Evolutionary conservation across 2,888 invertebrate species (phyloP), one percentile per base, ranked within the genome.

Genomic region (Elaeidobius kamerunicus): DNA sequence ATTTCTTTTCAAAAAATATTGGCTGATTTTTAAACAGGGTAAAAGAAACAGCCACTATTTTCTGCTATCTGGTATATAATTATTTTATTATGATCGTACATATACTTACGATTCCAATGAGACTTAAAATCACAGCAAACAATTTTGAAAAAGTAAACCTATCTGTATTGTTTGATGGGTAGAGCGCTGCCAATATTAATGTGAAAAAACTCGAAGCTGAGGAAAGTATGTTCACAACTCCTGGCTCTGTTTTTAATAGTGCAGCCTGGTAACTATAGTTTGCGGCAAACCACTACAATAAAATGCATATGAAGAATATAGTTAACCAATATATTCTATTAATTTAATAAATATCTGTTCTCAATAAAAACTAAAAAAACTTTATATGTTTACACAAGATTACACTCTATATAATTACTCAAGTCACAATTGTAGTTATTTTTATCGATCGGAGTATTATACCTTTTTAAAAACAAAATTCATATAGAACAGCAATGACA

Each of bases 181-280:
- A 93, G 35, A 90, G 74, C 11, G 92, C 88, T 39, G 95, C 91
- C 61, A 96, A 78, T 27, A 92, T 77, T 49, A 97, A 77, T 11
- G 94, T 92, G 69, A 96, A 91, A 50, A 97, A 81, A 61, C 91
- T 89, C 36, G 95, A 88, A 1, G 91, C 86, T 19, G 94, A 91
- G 57, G 91, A 91, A 65, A 96, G 77, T 45, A 95, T 83, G 61
- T 91, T 92, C 34, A 96, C 92, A 52, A 94, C 82, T 48, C 90
- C 88, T 11, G 92, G 83, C 67, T 90, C 85, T 2, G 91, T 87
- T 75, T 88, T 82, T 45, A 85, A 80, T 57, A 96, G 75, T 42
- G 95, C 91, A 67, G 92, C 78, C 72, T 96, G 94, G 75, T 91
- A 94, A 50, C 91, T 83, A 71, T 94, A 93, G 76, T 94, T 95